Percentiles rank a stretch among this genome's conserved stretches.
Evolutionary conservation across 2,888 invertebrate genomes (phyloP).

Genomic region (Eupithecia centaureata): DNA sequence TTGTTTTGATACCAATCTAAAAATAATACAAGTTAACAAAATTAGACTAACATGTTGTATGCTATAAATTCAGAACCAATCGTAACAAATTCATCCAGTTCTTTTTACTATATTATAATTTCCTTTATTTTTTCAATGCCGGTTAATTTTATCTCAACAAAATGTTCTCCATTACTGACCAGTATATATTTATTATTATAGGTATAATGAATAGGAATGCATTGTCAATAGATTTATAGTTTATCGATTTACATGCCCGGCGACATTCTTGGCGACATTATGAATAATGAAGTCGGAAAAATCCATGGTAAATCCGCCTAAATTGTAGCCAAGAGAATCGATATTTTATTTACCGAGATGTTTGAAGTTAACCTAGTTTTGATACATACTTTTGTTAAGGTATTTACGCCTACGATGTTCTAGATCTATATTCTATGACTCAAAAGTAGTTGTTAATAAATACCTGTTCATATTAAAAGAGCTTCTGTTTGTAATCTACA

Average conservation of each 20-base stretch:
- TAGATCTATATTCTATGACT: neutral
- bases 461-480: conserved; percentile 14
- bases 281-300: conserved; percentile 14
- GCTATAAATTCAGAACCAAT: too few relatives aligned
- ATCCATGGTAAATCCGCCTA: neutral
- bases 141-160: neutral
- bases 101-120: too few relatives aligned
- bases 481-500: conserved; percentile 3
- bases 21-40: too few relatives aligned
- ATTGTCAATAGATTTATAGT: conserved; percentile 21
- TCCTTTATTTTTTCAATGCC: neutral
- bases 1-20: too few relatives aligned
- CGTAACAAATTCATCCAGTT: too few relatives aligned
- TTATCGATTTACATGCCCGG: conserved; percentile 18
- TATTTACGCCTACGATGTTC: neutral
- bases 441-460: neutral
- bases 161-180: neutral
- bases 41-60: too few relatives aligned
- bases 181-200: neutral
- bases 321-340: neutral
- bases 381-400: neutral
- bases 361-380: neutral
- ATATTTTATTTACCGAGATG: neutral
- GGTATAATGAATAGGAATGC: conserved; percentile 12
- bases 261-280: conserved; percentile 13